A percentile compares a stretch with the other conserved stretches of the same genome.
phyloP scores from a whole-genome alignment of 1,140 invertebrate genomes.

The Drosophila hydei region DNA sequence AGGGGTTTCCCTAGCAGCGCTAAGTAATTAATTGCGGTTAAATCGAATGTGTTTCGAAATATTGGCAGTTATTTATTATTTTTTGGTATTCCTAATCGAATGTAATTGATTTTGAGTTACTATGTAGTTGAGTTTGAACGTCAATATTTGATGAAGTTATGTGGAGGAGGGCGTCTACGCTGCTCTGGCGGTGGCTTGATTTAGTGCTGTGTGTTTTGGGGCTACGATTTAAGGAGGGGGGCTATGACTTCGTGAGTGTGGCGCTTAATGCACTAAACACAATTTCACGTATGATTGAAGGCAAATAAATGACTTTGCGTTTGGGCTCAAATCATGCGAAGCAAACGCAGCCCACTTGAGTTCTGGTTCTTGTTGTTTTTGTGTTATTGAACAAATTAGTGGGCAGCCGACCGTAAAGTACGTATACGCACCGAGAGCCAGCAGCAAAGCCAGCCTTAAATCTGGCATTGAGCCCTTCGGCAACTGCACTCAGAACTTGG shows the following conservation, averaged over 20 bases:
- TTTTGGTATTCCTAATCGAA: constrained; percentile 26
- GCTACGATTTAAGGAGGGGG: too few species aligned
- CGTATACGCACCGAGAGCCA: constrained; percentile 26
- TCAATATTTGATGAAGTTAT: constrained; percentile 44
- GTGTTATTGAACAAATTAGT: constrained; percentile 29
- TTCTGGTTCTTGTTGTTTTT: constrained; percentile 27
- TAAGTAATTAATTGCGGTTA: not conserved
- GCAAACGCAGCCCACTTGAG: constrained; percentile 42
- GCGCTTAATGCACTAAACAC: constrained; percentile 63
- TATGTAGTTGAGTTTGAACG: constrained; percentile 19
- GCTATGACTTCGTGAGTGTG: constrained; percentile 1
- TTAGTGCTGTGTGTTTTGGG: constrained; percentile 12
- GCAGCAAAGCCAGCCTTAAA: constrained; percentile 1
- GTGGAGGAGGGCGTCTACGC: too few species aligned
- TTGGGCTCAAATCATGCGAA: constrained; percentile 58
- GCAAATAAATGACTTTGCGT: constrained; percentile 63
- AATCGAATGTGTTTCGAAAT: not conserved
- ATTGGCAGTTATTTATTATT: not conserved
- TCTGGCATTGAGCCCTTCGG: constrained; percentile 7
- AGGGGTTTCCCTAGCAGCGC: not conserved
- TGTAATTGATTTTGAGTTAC: constrained; percentile 65
- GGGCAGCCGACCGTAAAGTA: constrained; percentile 29
- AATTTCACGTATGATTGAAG: constrained; percentile 70
- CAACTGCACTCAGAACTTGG: constrained; percentile 18
- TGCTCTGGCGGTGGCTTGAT: too few species aligned